Percentiles rank a stretch among this genome's conserved stretches.
Conservation (phyloP, 2,113 vertebrate species). For the Cyprinodon variegatus region DNA sequence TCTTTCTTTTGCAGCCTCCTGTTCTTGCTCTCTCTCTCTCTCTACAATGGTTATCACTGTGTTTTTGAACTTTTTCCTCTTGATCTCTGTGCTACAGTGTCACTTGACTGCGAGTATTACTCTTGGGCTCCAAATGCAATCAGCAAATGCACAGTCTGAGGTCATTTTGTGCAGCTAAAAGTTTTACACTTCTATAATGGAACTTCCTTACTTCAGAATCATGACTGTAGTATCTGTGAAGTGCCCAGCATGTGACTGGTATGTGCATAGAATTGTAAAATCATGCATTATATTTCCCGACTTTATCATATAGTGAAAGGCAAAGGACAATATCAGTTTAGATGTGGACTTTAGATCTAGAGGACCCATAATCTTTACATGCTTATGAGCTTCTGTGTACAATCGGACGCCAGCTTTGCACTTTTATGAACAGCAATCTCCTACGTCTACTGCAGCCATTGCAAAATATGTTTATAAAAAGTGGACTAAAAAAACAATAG, state of each 20-base stretch:
- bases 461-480: background rate
- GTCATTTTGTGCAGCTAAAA: background rate
- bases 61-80: constrained; percentile 42
- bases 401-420: background rate
- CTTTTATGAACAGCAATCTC: background rate
- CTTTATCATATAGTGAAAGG: constrained; percentile 2
- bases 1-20: constrained; percentile 45
- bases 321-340: background rate
- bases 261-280: background rate
- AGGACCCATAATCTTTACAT: background rate
- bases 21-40: constrained; percentile 43
- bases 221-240: background rate
- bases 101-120: constrained; percentile 27
- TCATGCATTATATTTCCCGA: background rate
- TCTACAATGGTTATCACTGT: constrained; percentile 53
- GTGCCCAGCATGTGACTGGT: background rate
- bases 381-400: background rate
- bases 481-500: background rate
- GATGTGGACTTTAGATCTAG: background rate
- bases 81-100: constrained; percentile 41
- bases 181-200: background rate
- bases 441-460: background rate
- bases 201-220: background rate
- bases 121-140: constrained; percentile 18
- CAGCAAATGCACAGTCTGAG: constrained; percentile 20